Evolutionary conservation across 2,888 invertebrate genomes (phyloP).

Genomic region (Lysandra bellargus): DNA sequence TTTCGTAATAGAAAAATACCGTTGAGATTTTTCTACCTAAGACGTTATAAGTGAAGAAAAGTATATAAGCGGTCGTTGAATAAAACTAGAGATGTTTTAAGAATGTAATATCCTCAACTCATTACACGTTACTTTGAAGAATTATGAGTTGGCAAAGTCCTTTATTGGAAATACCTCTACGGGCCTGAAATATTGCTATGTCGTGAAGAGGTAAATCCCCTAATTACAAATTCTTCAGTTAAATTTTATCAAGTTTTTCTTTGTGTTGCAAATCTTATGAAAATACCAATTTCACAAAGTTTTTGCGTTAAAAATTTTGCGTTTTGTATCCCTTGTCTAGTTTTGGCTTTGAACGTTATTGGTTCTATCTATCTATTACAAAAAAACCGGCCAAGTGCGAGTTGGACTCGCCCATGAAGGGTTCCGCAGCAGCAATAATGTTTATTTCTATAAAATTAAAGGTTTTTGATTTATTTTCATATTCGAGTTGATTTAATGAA

Average conservation of each 20-base stretch:
- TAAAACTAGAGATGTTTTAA: conserved; percentile 58
- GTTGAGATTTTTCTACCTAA: not conserved
- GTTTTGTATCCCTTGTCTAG: not conserved
- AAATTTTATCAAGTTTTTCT: conserved; percentile 79
- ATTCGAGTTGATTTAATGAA: no score
- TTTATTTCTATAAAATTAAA: no score
- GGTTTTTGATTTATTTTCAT: no score
- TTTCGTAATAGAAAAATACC: not conserved
- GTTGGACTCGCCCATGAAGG: no score
- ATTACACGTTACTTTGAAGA: conserved; percentile 80
- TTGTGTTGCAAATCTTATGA: conserved; percentile 74
- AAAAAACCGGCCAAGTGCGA: no score
- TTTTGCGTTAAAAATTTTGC: not conserved
- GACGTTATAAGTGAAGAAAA: conserved; percentile 31
- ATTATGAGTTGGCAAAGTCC: conserved; percentile 81
- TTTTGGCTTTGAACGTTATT: not conserved
- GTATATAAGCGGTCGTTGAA: conserved; percentile 34
- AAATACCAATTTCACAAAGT: conserved; percentile 63
- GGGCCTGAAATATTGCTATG: conserved; percentile 79
- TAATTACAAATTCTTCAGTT: conserved; percentile 79
- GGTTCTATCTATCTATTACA: not conserved
- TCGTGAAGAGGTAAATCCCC: conserved; percentile 79
- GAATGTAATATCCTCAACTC: conserved; percentile 79
- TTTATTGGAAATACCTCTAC: conserved; percentile 81
- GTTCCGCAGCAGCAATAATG: no score